Evolutionary conservation across 2,888 invertebrate species (phyloP), one percentile per base, ranked within the genome.

Genomic region (Synergus umbraculus): DNA sequence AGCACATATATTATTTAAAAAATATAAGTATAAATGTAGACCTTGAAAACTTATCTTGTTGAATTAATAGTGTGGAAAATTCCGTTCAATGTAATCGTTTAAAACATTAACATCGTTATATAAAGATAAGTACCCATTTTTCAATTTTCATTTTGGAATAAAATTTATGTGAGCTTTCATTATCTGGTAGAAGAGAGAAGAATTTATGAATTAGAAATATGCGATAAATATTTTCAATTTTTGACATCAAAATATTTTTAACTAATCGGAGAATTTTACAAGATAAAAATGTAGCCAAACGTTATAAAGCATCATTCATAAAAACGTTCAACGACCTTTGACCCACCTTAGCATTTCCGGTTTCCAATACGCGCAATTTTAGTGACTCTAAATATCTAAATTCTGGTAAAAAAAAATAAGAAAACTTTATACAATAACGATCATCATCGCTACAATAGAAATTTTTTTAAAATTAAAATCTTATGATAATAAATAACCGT

Each of bases 241-340:
- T 63, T 29, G 13, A 3, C 22, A 63, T 29, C 12, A 1, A 22
- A 1, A 10, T 63, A 29, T 63, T 63, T 63, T 12, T 18, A 29
- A 4, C 22, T 22, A 22, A 22, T 63, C 22, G 22, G 12, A 63
- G 13, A 29, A 60, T 60, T 22, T 37, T 22, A 60, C 10, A 60
- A 22, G 12, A 29, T 22, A 60, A 22, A 22, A 12, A 60, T 60
- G 13, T 10, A 60, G 13, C 13, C 13, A 63, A 63, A 18, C 10
- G 65, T 65, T 65, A n/a, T 43, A 43, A 9, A 66, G 18, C 43
- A 10, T n/a, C 66, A 43, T 4, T 43, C 18, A 66, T 66, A 66
- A 66, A 66, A 66, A 66, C 15, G 43, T n/a, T 43, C 66, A 43
- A 15, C 41, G n/a, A 15, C 66, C 66, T 66, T 66, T 43, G 66